A percentile compares a stretch with the other conserved stretches of the same genome.
Conservation (phyloP, 2,113 vertebrate genomes). For the Theristicus caerulescens region DNA sequence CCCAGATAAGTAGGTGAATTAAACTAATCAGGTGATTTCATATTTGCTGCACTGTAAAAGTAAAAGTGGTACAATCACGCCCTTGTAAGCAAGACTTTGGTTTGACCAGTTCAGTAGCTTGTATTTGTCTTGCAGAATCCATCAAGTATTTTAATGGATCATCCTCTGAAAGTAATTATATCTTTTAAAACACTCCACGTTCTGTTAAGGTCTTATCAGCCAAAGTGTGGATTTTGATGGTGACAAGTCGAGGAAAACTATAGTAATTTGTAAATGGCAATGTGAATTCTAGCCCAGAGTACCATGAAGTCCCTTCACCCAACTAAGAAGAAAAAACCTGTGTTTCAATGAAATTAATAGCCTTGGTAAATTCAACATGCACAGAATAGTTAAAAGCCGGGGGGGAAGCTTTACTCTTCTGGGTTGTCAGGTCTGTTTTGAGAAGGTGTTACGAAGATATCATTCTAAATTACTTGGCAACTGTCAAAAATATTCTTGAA, state of each 20-base stretch:
- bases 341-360: not conserved
- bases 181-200: not conserved
- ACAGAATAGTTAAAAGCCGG: not conserved
- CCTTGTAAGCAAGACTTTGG: not conserved
- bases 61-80: not conserved
- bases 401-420: slow-evolving; percentile 33
- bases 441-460: slow-evolving; percentile 79
- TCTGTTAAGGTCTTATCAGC: not conserved
- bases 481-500: slow-evolving; percentile 82
- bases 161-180: not conserved
- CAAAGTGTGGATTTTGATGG: not conserved
- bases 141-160: not conserved
- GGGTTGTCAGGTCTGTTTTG: slow-evolving; percentile 74
- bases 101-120: not conserved
- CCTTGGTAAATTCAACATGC: not conserved
- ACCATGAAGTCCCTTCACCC: not conserved
- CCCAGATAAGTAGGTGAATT: not conserved
- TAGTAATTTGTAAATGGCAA: not conserved
- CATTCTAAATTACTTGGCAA: slow-evolving; percentile 79
- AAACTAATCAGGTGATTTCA: not conserved
- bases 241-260: not conserved
- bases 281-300: not conserved
- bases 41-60: not conserved
- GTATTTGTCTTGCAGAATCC: not conserved
- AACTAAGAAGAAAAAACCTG: not conserved